These are phyloP conservation scores for Lytechinus variegatus DNA, from an alignment of 35 echinoderm and acorn worm genomes.

Conservation along the genomic window DNA sequence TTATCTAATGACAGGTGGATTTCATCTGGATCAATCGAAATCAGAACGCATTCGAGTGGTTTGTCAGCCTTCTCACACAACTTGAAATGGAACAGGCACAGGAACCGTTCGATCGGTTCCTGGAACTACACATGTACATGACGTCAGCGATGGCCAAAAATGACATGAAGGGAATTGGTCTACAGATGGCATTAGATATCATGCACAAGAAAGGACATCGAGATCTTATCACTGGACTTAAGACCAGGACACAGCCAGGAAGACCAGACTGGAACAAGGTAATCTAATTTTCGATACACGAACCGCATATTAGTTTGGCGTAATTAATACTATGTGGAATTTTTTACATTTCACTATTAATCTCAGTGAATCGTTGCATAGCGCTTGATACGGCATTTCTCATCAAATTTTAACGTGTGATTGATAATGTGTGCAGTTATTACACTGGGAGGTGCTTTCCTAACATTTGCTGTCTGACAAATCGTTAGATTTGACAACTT, in stretches of 20 bases:
- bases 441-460: too few relatives aligned
- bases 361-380: too few relatives aligned
- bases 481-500: too few relatives aligned
- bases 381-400: too few relatives aligned
- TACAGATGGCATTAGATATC: constrained; percentile 99
- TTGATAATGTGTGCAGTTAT: too few relatives aligned
- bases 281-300: background rate
- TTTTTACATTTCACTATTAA: too few relatives aligned
- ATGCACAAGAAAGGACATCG: constrained; percentile 90
- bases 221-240: constrained; percentile 93
- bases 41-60: constrained; percentile 99
- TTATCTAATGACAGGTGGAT: constrained; percentile 72
- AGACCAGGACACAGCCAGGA: constrained; percentile 95
- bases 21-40: constrained; percentile 99
- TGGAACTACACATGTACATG: constrained; percentile 99
- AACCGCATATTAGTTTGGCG: too few relatives aligned
- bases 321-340: too few relatives aligned
- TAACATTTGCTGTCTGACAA: too few relatives aligned
- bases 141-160: constrained; percentile 91
- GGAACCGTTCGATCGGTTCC: constrained; percentile 79
- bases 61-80: constrained; percentile 89
- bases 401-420: too few relatives aligned
- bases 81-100: constrained; percentile 94
- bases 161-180: constrained; percentile 98
- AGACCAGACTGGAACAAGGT: constrained; percentile 94